Conservation (phyloP, 2,797 vertebrate species). For the Poliocrania exsul region DNA sequence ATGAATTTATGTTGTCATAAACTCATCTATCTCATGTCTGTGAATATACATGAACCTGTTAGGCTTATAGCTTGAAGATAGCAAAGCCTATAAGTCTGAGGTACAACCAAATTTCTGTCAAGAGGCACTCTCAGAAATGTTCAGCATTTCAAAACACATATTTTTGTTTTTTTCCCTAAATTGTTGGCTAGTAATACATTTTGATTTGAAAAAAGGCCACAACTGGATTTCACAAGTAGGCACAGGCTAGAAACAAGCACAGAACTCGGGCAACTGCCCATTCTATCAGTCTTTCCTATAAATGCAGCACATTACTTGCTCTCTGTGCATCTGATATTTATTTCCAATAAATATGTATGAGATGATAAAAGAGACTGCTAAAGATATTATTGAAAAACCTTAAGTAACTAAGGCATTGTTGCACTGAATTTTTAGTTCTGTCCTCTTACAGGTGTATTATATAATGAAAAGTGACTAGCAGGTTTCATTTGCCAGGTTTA, state of each 20-base stretch:
- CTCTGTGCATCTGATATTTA: not conserved
- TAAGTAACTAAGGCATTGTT: not conserved
- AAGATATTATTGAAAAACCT: not conserved
- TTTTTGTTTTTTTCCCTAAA: not conserved
- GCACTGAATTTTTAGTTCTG: not conserved
- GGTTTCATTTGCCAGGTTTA: not conserved
- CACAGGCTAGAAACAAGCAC: not conserved
- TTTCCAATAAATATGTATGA: not conserved
- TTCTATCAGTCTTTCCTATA: not conserved
- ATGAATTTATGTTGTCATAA: not conserved
- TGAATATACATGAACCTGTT: not conserved
- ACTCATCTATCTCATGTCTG: not conserved
- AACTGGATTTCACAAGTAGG: not conserved
- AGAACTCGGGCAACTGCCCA: not conserved
- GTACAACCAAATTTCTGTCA: slow-evolving; percentile 12
- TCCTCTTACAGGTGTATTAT: not conserved
- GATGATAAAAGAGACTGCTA: not conserved
- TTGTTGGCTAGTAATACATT: not conserved
- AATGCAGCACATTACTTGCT: not conserved
- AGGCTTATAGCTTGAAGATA: not conserved
- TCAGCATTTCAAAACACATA: not conserved
- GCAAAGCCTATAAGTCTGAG: not conserved
- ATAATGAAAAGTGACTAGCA: not conserved
- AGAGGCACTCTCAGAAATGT: not conserved
- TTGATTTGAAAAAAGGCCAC: not conserved